Evolutionary conservation across 2,113 vertebrate genomes (phyloP), one percentile per base, ranked within the genome.

Genomic region (Eolophus roseicapilla): DNA sequence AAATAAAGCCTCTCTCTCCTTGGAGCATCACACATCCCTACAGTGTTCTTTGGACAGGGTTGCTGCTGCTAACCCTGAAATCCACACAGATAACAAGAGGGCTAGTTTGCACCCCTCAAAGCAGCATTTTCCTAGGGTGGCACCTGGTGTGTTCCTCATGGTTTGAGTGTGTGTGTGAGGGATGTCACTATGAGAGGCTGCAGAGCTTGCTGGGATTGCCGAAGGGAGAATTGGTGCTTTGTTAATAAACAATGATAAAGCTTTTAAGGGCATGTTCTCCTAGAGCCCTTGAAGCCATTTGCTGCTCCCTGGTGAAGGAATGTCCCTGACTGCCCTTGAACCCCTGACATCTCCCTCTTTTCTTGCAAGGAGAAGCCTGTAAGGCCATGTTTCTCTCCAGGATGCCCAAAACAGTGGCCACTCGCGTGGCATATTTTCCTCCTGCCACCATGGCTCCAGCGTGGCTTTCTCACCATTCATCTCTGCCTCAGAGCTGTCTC

Each of bases 401-500:
- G 14, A 20, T 43, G 35, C 27, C 18, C 47, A 55, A 3, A 11
- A 19, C 7, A 35, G 25, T 23, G 8, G 10, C 29, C 28, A 4
- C 57, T 39, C 2, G 0, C 14, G 13, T 2, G 15, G 20, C 24
- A 46, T 6, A 5, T 43, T 33, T 43, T 65, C 17, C 31, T 49
- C 50, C 50, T 35, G 31, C 43, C 77, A 57, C 50, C 13, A 11
- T 3, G 18, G 9, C 46, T 70, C 33, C 65, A 79, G 55, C 7
- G 7, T 46, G 14, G 28, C 25, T 74, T 50, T 65, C 20, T 50
- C 21, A 49, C 19, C 11, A 10, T 55, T 49, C 11, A 24, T 41
- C 29, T 73, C 59, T 65, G 49, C 35, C 35, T 57, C 49, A 73
- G 43, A 49, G 43, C 6, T 3, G 59, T 43, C n/a, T 73, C 43